phyloP scores from a whole-genome alignment of 35 echinoderm and acorn worm species.

The Chiridota heheva region DNA sequence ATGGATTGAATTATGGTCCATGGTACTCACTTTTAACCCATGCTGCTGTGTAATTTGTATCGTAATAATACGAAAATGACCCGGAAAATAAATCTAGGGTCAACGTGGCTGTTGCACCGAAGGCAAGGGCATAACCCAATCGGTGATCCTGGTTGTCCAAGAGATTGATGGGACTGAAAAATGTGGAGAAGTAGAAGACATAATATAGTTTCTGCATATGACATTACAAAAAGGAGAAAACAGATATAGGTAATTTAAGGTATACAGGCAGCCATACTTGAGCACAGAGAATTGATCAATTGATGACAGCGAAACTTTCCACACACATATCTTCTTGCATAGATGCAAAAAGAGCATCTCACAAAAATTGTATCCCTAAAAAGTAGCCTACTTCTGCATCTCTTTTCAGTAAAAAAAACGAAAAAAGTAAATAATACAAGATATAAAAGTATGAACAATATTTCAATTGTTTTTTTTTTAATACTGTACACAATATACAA shows the following conservation, averaged over 20 bases:
- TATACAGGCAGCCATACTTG: not conserved
- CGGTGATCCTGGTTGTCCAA: conserved; percentile 57
- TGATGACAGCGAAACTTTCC: not conserved
- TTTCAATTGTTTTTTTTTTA: too few species aligned
- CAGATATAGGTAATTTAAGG: not conserved
- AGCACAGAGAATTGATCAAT: not conserved
- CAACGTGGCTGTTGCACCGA: conserved; percentile 62
- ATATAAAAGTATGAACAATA: too few species aligned
- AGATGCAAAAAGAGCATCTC: not conserved
- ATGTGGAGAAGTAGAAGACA: not conserved
- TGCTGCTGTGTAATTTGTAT: conserved; percentile 1
- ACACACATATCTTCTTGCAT: not conserved
- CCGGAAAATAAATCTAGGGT: conserved; percentile 59
- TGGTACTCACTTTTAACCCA: conserved; percentile 70
- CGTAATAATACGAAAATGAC: conserved; percentile 41
- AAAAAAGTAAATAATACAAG: too few species aligned
- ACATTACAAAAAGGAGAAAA: not conserved
- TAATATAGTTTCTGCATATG: not conserved
- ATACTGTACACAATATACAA: too few species aligned
- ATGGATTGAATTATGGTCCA: too few species aligned
- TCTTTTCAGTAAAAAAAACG: too few species aligned
- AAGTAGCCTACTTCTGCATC: too few species aligned
- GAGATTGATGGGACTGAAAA: conserved; percentile 59
- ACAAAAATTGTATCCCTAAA: not conserved
- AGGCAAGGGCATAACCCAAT: conserved; percentile 52